Base-by-base conservation (phyloP, 1,140 invertebrate species). In the Phocides pigmalion region DNA sequence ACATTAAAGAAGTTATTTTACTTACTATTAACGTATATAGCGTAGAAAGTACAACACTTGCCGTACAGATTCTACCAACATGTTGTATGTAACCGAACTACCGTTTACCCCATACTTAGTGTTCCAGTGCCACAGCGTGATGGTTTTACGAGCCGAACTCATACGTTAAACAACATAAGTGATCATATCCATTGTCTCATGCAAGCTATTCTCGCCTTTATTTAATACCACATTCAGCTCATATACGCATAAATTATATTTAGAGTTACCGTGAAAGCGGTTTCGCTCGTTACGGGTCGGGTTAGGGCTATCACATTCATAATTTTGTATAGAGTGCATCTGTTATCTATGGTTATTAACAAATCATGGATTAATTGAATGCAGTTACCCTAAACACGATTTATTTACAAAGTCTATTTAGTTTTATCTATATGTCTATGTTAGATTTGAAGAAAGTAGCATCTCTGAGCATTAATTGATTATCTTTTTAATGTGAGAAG, bases 111-210 rank as follows among this genome's bases (percentile, higher is more conserved):
- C 32, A 25, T 39, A 11, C 22, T 17, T 17, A 50, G 6, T n/a
- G 11, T 11, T 35, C 15, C 17, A 46, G 46, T 25, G 41, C 22
- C 22, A 41, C 44, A 20, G 41, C 54, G 17, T 61, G 66, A 58
- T 62, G 41, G 50, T 62, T 69, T 41, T 70, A 70, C 59, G 68
- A 70, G 44, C 51, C 32, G 25, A 69, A 49, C 63, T 25, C 50
- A 54, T 39, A 15, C 50, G 12, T 54, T 41, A 6, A 41, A 39
- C 49, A 51, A 51, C 37, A 54, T 47, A 54, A 51, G 19, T 54
- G 50, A 1, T 54, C 32, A 54, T 54, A 54, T 20, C 37, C 25
- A 11, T 19, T 54, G 32, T 1, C 17, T 1, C 4, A 3, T 16
- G 19, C 42, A 65, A 14, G 51, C 56, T n/a, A 65, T 51, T 62